Percentiles rank a stretch among this genome's conserved stretches.
Evolutionary conservation across 2,888 invertebrate species (phyloP).

Genomic region (Erannis defoliaria): DNA sequence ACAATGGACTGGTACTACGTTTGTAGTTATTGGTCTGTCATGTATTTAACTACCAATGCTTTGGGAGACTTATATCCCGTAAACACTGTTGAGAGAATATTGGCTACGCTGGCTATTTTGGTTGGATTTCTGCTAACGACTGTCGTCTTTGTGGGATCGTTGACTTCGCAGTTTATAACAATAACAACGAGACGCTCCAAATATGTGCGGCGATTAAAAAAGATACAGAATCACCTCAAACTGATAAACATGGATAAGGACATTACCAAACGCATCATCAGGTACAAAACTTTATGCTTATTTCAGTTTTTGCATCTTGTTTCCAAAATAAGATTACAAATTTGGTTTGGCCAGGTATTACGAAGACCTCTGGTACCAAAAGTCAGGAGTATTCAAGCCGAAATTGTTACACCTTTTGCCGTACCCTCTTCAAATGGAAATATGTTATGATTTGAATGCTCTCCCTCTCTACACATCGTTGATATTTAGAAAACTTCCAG

Average conservation of each 20-base stretch:
- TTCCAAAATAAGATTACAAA: constrained; percentile 16
- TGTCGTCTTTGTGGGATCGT: constrained; percentile 81
- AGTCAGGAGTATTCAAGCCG: constrained; percentile 80
- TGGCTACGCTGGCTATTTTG: constrained; percentile 70
- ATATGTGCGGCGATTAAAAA: constrained; percentile 74
- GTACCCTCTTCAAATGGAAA: constrained; percentile 81
- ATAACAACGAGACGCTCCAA: constrained; percentile 78
- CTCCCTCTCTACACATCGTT: constrained; percentile 81
- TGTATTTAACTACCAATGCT: constrained; percentile 79
- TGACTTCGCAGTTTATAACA: constrained; percentile 82
- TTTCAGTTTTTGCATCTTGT: constrained; percentile 18
- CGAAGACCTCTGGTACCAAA: constrained; percentile 83
- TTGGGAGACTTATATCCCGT: constrained; percentile 80
- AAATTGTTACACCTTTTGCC: constrained; percentile 75
- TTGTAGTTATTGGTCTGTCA: constrained; percentile 80
- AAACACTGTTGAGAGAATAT: constrained; percentile 72
- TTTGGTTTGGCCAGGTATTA: constrained; percentile 70
- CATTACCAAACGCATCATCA: constrained; percentile 73
- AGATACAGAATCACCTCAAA: constrained; percentile 76
- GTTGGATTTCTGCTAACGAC: constrained; percentile 80
- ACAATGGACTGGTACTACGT: constrained; percentile 78
- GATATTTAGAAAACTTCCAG: constrained; percentile 82
- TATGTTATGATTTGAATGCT: constrained; percentile 82
- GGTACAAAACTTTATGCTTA: constrained; percentile 54
- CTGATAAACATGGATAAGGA: constrained; percentile 75